phyloP scores from a whole-genome alignment of 2,113 vertebrate genomes.

The Arothron firmamentum region DNA sequence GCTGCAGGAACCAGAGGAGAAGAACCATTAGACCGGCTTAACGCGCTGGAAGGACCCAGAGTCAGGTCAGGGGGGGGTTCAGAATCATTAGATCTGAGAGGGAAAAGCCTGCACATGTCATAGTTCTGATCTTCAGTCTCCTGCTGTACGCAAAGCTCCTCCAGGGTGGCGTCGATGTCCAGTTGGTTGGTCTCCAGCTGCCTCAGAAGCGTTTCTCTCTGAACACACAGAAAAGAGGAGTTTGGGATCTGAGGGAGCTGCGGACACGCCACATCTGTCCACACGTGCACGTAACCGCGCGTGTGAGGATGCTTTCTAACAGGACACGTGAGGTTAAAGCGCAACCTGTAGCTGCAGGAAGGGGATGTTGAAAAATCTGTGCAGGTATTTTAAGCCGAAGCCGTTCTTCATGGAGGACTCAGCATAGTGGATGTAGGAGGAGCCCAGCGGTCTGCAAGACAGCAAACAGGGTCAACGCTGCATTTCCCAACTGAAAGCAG shows the following conservation, averaged over 20 bases:
- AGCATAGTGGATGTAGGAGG: slow-evolving; percentile 95
- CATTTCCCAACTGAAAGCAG: too few relatives aligned
- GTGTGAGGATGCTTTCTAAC: too few relatives aligned
- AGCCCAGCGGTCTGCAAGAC: slow-evolving; percentile 83
- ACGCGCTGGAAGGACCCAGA: not conserved
- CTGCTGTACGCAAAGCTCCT: slow-evolving; percentile 93
- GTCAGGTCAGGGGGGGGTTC: not conserved
- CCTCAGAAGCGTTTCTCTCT: slow-evolving; percentile 93
- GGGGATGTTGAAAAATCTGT: slow-evolving; percentile 98
- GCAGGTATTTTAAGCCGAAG: slow-evolving; percentile 94
- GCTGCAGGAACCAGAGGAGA: slow-evolving; percentile 61
- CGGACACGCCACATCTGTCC: too few relatives aligned
- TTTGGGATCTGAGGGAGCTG: too few relatives aligned
- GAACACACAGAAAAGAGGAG: slow-evolving; percentile 23
- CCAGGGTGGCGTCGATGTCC: slow-evolving; percentile 94
- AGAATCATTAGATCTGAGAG: not conserved
- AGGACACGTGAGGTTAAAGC: too few relatives aligned
- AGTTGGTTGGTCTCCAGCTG: slow-evolving; percentile 98
- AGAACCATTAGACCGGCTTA: slow-evolving; percentile 3
- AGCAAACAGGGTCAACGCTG: not conserved
- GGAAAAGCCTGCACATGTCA: slow-evolving; percentile 78
- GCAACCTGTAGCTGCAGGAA: slow-evolving; percentile 95
- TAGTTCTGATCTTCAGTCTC: slow-evolving; percentile 99
- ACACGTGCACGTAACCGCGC: too few relatives aligned
- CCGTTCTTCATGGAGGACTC: slow-evolving; percentile 99